A percentile compares a stretch with the other conserved stretches of the same genome.
phyloP scores from a whole-genome alignment of 2,888 invertebrate species.

The Ophion obscuratus region DNA sequence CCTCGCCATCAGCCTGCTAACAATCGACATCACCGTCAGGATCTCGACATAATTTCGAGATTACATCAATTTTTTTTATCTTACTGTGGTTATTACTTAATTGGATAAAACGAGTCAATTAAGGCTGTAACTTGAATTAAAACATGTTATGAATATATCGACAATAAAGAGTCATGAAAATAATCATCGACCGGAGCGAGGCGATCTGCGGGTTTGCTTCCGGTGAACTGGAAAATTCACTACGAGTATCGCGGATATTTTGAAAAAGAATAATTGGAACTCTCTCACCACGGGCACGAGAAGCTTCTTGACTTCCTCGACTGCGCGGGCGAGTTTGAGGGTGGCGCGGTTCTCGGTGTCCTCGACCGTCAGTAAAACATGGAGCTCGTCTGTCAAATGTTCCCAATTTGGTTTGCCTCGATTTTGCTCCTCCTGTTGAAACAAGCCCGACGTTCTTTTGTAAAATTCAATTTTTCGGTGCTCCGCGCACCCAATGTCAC shows the following conservation, averaged over 20 bases:
- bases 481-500: no score
- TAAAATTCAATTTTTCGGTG: no score
- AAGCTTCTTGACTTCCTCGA: slow-evolving; percentile 98
- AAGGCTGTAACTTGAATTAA: background rate
- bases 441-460: slow-evolving; percentile 4
- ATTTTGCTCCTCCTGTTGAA: slow-evolving; percentile 97
- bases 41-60: slow-evolving; percentile 55
- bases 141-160: background rate
- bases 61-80: background rate
- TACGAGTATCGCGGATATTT: background rate
- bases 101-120: background rate
- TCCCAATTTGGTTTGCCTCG: slow-evolving; percentile 99
- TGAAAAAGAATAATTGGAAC: slow-evolving; percentile 76
- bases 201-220: background rate
- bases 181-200: background rate
- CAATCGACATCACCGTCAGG: slow-evolving; percentile 81
- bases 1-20: slow-evolving; percentile 99
- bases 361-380: slow-evolving; percentile 99
- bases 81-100: background rate
- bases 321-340: slow-evolving; percentile 96
- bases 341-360: slow-evolving; percentile 99
- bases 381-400: slow-evolving; percentile 98
- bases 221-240: background rate
- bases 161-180: background rate
- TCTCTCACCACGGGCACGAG: slow-evolving; percentile 94